phyloP scores from a whole-genome alignment of 2,888 invertebrate species.

The Anaspis maculata region DNA sequence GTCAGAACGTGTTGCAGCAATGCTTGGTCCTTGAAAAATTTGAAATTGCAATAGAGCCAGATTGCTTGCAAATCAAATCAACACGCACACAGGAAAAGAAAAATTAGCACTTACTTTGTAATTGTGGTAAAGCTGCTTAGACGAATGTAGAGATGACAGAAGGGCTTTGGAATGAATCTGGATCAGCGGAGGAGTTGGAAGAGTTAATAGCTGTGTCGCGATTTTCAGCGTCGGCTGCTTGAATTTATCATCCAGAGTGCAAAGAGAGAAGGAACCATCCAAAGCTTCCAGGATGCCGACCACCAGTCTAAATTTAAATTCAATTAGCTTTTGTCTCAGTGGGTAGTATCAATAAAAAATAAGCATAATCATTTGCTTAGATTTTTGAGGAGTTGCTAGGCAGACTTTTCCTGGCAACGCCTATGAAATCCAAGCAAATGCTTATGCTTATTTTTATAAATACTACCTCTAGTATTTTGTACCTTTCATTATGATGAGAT shows the following conservation, averaged over 20 bases:
- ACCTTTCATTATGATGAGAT: too few relatives aligned
- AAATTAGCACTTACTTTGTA: conserved; percentile 52
- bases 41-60: too few relatives aligned
- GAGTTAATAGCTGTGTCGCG: conserved; percentile 55
- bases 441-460: too few relatives aligned
- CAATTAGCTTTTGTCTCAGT: conserved; percentile 2
- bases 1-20: conserved; percentile 68
- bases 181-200: conserved; percentile 63
- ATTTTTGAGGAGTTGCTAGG: too few relatives aligned
- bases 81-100: background rate
- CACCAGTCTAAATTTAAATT: conserved; percentile 46
- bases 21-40: conserved; percentile 67
- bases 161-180: conserved; percentile 76
- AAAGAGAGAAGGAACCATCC: conserved; percentile 58
- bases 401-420: too few relatives aligned
- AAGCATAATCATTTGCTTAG: too few relatives aligned
- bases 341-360: too few relatives aligned
- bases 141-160: conserved; percentile 69
- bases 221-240: conserved; percentile 55
- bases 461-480: too few relatives aligned
- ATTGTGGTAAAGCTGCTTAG: conserved; percentile 67
- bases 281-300: conserved; percentile 63
- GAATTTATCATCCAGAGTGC: conserved; percentile 45
- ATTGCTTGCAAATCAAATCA: too few relatives aligned
- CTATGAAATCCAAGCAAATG: too few relatives aligned